phyloP scores from a whole-genome alignment of 2,888 invertebrate genomes.

The Cyaniris semiargus region DNA sequence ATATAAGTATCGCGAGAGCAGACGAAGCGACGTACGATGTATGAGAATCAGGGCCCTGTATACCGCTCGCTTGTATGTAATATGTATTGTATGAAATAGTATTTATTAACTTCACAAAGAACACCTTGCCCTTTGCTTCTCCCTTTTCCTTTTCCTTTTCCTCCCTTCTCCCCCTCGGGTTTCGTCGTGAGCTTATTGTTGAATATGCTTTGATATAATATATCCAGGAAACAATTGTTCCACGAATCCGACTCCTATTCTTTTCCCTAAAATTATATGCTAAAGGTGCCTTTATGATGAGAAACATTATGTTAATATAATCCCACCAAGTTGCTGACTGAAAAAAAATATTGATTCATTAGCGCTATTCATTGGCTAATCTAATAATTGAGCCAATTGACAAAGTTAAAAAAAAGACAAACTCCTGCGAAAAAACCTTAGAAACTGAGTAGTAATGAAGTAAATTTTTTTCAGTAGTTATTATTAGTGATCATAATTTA shows the following conservation, averaged over 20 bases:
- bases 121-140: not conserved
- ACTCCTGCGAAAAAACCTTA: too few species aligned
- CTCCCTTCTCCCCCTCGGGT: not conserved
- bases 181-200: not conserved
- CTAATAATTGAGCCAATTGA: too few species aligned
- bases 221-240: not conserved
- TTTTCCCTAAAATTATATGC: not conserved
- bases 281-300: not conserved
- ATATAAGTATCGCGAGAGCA: not conserved
- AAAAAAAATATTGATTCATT: not conserved
- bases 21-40: not conserved
- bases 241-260: not conserved
- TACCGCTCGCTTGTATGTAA: conserved; percentile 1
- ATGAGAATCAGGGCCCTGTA: not conserved
- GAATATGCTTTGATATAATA: conserved; percentile 3
- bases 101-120: conserved; percentile 3
- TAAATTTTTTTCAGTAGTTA: too few species aligned
- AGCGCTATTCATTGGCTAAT: too few species aligned
- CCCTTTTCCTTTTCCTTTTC: not conserved
- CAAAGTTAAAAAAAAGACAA: too few species aligned
- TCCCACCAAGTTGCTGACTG: too few species aligned
- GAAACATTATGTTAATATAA: not conserved
- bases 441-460: too few species aligned
- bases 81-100: conserved; percentile 15
- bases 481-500: too few species aligned